These are phyloP conservation scores for Eupithecia insigniata DNA, from an alignment of 2,888 invertebrate genomes.

Conservation along the genomic window DNA sequence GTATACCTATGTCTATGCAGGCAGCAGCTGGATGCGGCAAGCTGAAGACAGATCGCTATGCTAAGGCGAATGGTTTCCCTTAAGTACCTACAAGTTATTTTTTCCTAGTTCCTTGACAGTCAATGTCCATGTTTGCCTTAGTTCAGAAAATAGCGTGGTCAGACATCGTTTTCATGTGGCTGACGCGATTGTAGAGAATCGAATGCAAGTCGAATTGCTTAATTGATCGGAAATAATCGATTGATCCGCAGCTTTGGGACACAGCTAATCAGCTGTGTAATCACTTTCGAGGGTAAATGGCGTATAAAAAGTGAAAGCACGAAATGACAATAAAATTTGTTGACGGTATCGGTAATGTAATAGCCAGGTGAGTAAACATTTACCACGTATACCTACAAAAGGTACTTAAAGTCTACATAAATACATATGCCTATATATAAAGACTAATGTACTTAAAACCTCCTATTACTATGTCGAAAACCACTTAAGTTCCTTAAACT, in stretches of 20 bases:
- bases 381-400: neutral
- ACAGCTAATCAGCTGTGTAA: conserved; percentile 36
- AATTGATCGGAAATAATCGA: conserved; percentile 41
- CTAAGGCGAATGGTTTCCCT: neutral
- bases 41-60: too few species aligned
- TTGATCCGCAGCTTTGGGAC: conserved; percentile 37
- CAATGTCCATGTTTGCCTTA: conserved; percentile 13
- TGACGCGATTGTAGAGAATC: conserved; percentile 27
- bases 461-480: too few species aligned
- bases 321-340: neutral
- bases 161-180: conserved; percentile 14
- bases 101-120: neutral
- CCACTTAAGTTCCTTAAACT: too few species aligned
- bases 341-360: neutral
- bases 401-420: neutral
- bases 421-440: too few species aligned
- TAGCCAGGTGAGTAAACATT: neutral
- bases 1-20: too few species aligned
- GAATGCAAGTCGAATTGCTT: conserved; percentile 41
- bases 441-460: neutral
- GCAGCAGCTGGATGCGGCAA: too few species aligned
- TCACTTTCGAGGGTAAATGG: conserved; percentile 34
- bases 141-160: conserved; percentile 10
- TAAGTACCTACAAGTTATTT: neutral
- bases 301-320: conserved; percentile 28